Base-by-base conservation (phyloP, 1,140 invertebrate species). In the Hylaeus volcanicus region DNA sequence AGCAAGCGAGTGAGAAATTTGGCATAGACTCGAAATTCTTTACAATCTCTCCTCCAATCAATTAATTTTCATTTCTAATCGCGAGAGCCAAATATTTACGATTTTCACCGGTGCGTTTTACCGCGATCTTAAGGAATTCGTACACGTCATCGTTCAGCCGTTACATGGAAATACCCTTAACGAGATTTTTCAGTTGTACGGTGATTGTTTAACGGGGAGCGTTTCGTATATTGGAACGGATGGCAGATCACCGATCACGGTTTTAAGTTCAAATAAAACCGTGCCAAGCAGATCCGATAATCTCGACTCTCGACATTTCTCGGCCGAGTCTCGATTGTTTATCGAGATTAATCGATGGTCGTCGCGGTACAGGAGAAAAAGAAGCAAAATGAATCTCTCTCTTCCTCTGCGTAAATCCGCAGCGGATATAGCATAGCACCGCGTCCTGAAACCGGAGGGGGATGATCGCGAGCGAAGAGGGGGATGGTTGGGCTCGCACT, bases 401-500 rank as follows among this genome's bases (percentile, higher is more conserved):
- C 26, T 48, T 8, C 45, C 45, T 65, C 72, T 85, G 84, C 84
- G 74, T 78, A 74, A 75, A 82, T 45, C 71, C 55, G 71, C 56
- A 72, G 37, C 61, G 69, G 64, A 58, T 84, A 74, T 37, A 55
- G 79, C 63, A 39, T 56, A 69, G 65, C 63, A 74, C 71, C 70
- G 83, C 76, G 73, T 79, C 71, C 53, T 70, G 26, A 43, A 9
- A 70, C 58, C 6, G 81, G 71, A 71, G 82, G 72, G 77, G 72
- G 77, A 66, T 73, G 72, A 74, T 86, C 82, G 71, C 75, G 73
- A 73, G 76, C 56, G 78, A 76, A 83, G 74, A 73, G 73, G 85
- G 66, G 63, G 75, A 77, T 71, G 75, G 81, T 71, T 75, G 84
- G 82, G 69, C 74, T 76, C 85, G 82, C 88, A 89, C 90, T 92